phyloP scores from a whole-genome alignment of 2,113 vertebrate genomes.

The Stegostoma tigrinum region DNA sequence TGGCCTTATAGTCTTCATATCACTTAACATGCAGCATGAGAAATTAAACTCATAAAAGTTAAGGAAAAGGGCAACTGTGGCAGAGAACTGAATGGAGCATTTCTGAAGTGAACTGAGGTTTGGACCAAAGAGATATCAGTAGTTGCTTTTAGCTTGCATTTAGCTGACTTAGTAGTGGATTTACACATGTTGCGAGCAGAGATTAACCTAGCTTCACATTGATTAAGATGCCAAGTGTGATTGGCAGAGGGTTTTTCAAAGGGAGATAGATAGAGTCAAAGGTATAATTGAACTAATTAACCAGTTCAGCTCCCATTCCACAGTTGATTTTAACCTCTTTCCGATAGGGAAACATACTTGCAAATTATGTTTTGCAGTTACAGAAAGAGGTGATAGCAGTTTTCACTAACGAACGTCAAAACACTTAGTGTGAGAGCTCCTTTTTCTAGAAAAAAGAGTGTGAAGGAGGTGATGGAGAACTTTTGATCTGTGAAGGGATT shows the following conservation, averaged over 20 bases:
- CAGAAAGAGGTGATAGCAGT: background rate
- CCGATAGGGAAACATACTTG: background rate
- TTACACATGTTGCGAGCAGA: background rate
- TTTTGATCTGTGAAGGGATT: background rate
- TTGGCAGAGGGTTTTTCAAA: background rate
- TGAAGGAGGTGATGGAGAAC: background rate
- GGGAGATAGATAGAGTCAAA: background rate
- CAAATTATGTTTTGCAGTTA: background rate
- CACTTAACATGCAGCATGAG: background rate
- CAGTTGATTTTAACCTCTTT: background rate
- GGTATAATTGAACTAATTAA: background rate
- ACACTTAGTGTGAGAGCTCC: background rate
- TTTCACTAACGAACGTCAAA: background rate
- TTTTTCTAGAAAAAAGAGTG: background rate
- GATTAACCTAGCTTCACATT: background rate
- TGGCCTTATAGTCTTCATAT: background rate
- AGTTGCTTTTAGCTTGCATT: background rate
- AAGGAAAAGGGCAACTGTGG: background rate
- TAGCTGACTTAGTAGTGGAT: background rate
- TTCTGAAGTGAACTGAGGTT: background rate
- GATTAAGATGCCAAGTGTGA: background rate
- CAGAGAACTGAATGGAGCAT: no score
- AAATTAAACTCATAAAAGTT: background rate
- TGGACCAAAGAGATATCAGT: background rate
- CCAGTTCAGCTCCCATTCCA: background rate